Conservation (phyloP, 2,797 vertebrate genomes). For the Dermochelys coriacea region DNA sequence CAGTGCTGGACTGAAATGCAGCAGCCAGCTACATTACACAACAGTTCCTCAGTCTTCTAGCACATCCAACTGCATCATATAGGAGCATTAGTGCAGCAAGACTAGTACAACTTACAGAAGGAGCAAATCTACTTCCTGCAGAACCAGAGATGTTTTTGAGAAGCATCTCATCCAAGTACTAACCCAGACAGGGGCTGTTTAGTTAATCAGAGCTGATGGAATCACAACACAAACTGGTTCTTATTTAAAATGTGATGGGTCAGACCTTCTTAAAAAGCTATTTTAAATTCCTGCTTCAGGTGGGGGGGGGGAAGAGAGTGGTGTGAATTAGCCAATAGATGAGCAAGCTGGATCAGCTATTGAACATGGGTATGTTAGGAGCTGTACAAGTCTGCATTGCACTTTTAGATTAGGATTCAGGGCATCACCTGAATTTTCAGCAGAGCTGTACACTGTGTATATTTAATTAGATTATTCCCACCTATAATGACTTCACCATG, state of each 20-base stretch:
- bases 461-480: background rate
- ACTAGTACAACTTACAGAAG: background rate
- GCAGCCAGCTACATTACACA: background rate
- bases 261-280: background rate
- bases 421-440: background rate
- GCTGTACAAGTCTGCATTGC: background rate
- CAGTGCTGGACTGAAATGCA: background rate
- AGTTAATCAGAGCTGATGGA: background rate
- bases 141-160: background rate
- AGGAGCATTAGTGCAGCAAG: background rate
- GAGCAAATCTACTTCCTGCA: background rate
- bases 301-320: background rate
- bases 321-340: background rate
- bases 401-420: background rate
- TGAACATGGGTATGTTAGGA: accelerated
- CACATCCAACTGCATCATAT: background rate
- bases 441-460: background rate
- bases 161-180: background rate
- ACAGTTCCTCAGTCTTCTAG: background rate
- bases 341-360: background rate
- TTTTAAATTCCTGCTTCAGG: background rate
- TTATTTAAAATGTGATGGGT: background rate
- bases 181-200: background rate
- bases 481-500: background rate
- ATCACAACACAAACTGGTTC: background rate